Evolutionary conservation across 2,888 invertebrate species (phyloP).

Genomic region (Pterostichus madidus): DNA sequence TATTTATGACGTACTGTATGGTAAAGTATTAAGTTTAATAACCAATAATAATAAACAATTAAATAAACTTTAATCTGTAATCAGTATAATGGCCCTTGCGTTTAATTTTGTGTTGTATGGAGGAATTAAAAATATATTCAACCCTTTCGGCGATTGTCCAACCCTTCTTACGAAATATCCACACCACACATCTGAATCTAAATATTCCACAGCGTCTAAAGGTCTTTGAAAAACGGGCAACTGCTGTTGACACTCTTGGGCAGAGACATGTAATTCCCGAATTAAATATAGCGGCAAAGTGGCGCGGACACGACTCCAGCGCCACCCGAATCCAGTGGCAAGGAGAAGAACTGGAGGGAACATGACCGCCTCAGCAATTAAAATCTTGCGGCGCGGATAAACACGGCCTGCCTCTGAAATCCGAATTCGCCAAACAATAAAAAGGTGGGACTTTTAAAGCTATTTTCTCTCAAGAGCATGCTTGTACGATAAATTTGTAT

Average conservation of each 20-base stretch:
- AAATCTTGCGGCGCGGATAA: conserved; percentile 64
- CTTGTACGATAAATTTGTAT: conserved; percentile 53
- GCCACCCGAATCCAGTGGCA: conserved; percentile 37
- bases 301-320: conserved; percentile 46
- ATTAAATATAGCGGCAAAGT: conserved; percentile 51
- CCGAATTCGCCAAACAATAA: conserved; percentile 64
- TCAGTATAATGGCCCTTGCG: too few relatives aligned
- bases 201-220: background rate
- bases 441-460: conserved; percentile 62
- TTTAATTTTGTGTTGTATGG: background rate
- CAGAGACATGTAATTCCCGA: conserved; percentile 26
- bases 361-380: conserved; percentile 62
- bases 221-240: conserved; percentile 39
- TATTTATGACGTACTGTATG: too few relatives aligned
- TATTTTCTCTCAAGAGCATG: conserved; percentile 61
- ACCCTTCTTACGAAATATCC: background rate
- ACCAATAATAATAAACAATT: too few relatives aligned
- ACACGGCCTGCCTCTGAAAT: conserved; percentile 65
- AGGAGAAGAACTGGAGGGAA: conserved; percentile 48
- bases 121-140: background rate
- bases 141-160: background rate
- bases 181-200: background rate
- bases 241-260: conserved; percentile 40
- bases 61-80: too few relatives aligned
- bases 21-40: too few relatives aligned